These are phyloP conservation scores for Aphyosemion australe DNA, from an alignment of 2,113 vertebrate species.

Conservation along the genomic window DNA sequence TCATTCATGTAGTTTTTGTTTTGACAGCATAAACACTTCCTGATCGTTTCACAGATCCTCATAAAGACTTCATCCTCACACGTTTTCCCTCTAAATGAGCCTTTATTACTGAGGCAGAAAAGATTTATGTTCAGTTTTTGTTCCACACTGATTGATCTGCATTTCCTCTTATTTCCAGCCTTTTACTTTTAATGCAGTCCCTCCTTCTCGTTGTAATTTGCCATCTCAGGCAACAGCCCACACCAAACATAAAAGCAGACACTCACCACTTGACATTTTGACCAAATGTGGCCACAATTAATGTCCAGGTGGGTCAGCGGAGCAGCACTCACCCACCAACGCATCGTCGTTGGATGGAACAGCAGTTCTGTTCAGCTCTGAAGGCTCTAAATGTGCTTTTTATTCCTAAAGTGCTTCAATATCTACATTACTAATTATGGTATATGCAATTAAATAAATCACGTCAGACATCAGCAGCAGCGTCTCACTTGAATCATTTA, in stretches of 20 bases:
- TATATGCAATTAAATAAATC: neutral
- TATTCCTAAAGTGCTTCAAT: neutral
- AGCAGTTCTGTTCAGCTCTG: neutral
- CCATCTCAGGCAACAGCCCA: slow-evolving; percentile 23
- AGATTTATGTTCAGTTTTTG: neutral
- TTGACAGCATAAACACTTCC: too few relatives aligned
- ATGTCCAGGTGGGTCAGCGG: slow-evolving; percentile 37
- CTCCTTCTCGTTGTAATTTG: neutral
- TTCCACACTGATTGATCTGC: neutral
- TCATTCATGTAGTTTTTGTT: too few relatives aligned
- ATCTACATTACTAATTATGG: neutral
- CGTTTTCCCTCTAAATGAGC: neutral
- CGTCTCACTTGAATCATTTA: too few relatives aligned
- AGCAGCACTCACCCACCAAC: slow-evolving; percentile 19
- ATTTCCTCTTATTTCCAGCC: neutral
- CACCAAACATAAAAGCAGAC: neutral
- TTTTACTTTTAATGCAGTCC: neutral
- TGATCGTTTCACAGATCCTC: neutral
- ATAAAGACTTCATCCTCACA: neutral
- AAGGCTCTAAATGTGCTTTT: neutral
- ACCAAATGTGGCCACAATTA: slow-evolving; percentile 24
- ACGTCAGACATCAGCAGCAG: too few relatives aligned
- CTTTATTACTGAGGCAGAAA: neutral
- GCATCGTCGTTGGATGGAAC: slow-evolving; percentile 10
- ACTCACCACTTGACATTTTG: slow-evolving; percentile 31